A percentile compares a stretch with the other conserved stretches of the same genome.
Evolutionary conservation across 2,888 invertebrate species (phyloP).

Genomic region (Pinctada fucata): DNA sequence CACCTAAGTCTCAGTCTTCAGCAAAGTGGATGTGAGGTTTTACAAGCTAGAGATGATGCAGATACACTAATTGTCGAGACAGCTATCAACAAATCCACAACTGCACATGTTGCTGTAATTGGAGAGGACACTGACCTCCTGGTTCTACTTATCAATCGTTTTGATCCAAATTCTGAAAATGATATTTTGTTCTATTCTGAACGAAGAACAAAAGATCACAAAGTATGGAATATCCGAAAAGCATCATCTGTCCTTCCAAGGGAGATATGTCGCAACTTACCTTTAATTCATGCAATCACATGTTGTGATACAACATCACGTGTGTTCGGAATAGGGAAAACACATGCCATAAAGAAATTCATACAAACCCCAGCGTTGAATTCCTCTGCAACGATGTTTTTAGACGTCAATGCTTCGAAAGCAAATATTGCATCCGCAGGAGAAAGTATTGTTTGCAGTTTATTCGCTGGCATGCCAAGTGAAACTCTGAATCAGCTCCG

Average conservation of each 20-base stretch:
- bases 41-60: conserved; percentile 49
- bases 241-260: conserved; percentile 28
- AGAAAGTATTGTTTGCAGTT: conserved; percentile 23
- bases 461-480: conserved; percentile 12
- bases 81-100: conserved; percentile 36
- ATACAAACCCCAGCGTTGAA: conserved; percentile 24
- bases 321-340: conserved; percentile 48
- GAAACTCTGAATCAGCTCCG: conserved; percentile 15
- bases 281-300: conserved; percentile 49
- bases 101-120: conserved; percentile 42
- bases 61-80: conserved; percentile 53
- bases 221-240: conserved; percentile 45
- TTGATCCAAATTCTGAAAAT: conserved; percentile 6
- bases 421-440: conserved; percentile 34
- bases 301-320: conserved; percentile 52
- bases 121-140: conserved; percentile 64
- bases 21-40: conserved; percentile 23
- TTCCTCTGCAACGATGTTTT: background rate
- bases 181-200: conserved; percentile 39
- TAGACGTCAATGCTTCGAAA: background rate
- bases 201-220: conserved; percentile 23
- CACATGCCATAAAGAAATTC: conserved; percentile 36
- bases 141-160: conserved; percentile 53
- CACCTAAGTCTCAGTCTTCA: conserved; percentile 37
- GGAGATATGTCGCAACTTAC: conserved; percentile 29